Evolutionary conservation across 2,797 vertebrate genomes (phyloP).

Genomic region (Centroberyx gerrardi): DNA sequence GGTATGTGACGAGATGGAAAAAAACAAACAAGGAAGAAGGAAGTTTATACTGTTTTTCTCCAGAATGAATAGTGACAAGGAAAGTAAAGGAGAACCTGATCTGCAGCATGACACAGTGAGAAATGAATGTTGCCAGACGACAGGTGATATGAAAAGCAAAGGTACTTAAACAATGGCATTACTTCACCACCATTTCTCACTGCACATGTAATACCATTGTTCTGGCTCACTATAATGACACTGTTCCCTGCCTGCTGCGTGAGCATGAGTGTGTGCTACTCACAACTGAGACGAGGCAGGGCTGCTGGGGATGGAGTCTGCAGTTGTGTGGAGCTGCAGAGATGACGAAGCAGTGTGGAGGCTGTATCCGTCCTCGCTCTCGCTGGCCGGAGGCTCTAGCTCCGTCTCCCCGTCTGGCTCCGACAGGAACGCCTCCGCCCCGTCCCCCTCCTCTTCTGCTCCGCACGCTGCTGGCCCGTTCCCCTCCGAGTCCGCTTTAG

Average conservation of each 20-base stretch:
- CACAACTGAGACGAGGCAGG: slow-evolving; percentile 98
- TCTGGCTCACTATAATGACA: background rate
- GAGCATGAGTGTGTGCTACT: slow-evolving; percentile 75
- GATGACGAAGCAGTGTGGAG: slow-evolving; percentile 93
- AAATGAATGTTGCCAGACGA: background rate
- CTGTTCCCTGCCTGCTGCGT: background rate
- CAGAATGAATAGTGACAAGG: slow-evolving; percentile 2
- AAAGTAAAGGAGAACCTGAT: slow-evolving; percentile 10
- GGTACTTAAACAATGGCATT: too few species aligned
- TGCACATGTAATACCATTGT: background rate
- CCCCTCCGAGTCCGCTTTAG: slow-evolving; percentile 83
- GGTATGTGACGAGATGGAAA: background rate
- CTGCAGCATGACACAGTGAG: background rate
- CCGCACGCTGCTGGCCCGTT: slow-evolving; percentile 87
- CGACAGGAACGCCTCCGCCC: slow-evolving; percentile 91
- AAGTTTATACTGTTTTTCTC: background rate
- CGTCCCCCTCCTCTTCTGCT: slow-evolving; percentile 92
- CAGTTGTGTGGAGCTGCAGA: slow-evolving; percentile 91
- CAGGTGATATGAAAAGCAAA: slow-evolving; percentile 9
- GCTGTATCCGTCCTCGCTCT: slow-evolving; percentile 97
- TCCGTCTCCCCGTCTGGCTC: slow-evolving; percentile 94
- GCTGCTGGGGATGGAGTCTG: slow-evolving; percentile 97
- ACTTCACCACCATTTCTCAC: slow-evolving; percentile 13
- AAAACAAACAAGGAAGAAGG: slow-evolving; percentile 4
- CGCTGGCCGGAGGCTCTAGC: slow-evolving; percentile 93